A percentile compares a stretch with the other conserved stretches of the same genome.
phyloP scores from a whole-genome alignment of 2,113 vertebrate species.

The Xyliphius kryptos region DNA sequence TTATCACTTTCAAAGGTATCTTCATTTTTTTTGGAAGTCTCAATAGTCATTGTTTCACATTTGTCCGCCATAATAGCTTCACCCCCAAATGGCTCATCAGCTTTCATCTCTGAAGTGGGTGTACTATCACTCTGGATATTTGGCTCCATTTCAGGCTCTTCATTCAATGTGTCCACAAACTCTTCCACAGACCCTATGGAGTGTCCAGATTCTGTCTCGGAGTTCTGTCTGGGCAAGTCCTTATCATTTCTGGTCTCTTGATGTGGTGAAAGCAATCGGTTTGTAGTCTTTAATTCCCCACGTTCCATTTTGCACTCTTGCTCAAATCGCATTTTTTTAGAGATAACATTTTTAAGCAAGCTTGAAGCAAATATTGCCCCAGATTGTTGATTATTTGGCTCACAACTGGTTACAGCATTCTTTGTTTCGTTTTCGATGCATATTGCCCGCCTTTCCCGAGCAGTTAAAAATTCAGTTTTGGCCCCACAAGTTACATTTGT shows the following conservation, averaged over 20 bases:
- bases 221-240: constrained; percentile 69
- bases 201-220: constrained; percentile 72
- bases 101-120: constrained; percentile 29
- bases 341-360: constrained; percentile 90
- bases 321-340: constrained; percentile 95
- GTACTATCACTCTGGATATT: constrained; percentile 51
- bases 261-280: constrained; percentile 25
- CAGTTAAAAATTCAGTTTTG: background rate
- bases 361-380: constrained; percentile 82
- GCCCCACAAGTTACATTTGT: constrained; percentile 10
- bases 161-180: constrained; percentile 37
- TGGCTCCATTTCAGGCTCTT: constrained; percentile 60
- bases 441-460: constrained; percentile 49
- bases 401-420: constrained; percentile 41
- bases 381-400: constrained; percentile 44
- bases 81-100: background rate
- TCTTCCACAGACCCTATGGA: constrained; percentile 60
- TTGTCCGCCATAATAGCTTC: too few species aligned
- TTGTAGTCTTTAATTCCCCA: constrained; percentile 68
- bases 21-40: background rate
- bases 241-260: constrained; percentile 54
- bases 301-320: constrained; percentile 90
- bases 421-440: constrained; percentile 48
- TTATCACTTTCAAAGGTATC: background rate
- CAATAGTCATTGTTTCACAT: too few species aligned